These are phyloP conservation scores for Drosophila prostipennis DNA, from an alignment of 2,888 invertebrate genomes.

Conservation along the genomic window DNA sequence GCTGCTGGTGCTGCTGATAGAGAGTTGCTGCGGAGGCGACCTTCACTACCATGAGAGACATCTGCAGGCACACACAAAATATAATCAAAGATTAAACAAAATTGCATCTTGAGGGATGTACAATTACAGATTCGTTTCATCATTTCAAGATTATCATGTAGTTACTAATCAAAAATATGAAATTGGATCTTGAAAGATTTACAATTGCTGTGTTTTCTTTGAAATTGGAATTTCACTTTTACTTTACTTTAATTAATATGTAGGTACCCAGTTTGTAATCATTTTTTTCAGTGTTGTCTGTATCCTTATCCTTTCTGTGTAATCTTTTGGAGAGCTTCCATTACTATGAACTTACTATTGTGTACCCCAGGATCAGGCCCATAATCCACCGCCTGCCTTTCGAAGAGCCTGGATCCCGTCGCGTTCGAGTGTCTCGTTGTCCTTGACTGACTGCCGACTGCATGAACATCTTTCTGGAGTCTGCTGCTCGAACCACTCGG, in stretches of 20 bases:
- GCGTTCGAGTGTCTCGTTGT: slow-evolving; percentile 31
- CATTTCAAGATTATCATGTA: not conserved
- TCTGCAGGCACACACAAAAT: slow-evolving; percentile 53
- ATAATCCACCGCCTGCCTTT: slow-evolving; percentile 60
- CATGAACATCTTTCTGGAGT: slow-evolving; percentile 68
- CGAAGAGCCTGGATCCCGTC: slow-evolving; percentile 50
- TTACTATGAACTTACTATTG: slow-evolving; percentile 71
- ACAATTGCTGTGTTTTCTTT: not conserved
- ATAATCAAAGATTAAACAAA: slow-evolving; percentile 11
- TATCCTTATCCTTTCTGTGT: not conserved
- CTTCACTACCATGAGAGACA: slow-evolving; percentile 82
- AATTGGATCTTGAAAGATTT: not conserved
- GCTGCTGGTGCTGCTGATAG: slow-evolving; percentile 68
- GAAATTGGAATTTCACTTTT: not conserved
- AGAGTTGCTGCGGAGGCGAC: slow-evolving; percentile 80
- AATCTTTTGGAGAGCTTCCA: too few species aligned
- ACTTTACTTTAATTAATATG: not conserved
- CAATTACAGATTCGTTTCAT: not conserved
- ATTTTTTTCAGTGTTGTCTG: too few species aligned
- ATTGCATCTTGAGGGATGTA: not conserved
- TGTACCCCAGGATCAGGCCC: slow-evolving; percentile 77
- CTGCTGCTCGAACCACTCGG: slow-evolving; percentile 46
- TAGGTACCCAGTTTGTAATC: too few species aligned
- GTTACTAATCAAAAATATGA: not conserved
- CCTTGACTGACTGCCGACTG: slow-evolving; percentile 40